Evolutionary conservation across 2,113 vertebrate genomes (phyloP).

Genomic region (Gallinago media): DNA sequence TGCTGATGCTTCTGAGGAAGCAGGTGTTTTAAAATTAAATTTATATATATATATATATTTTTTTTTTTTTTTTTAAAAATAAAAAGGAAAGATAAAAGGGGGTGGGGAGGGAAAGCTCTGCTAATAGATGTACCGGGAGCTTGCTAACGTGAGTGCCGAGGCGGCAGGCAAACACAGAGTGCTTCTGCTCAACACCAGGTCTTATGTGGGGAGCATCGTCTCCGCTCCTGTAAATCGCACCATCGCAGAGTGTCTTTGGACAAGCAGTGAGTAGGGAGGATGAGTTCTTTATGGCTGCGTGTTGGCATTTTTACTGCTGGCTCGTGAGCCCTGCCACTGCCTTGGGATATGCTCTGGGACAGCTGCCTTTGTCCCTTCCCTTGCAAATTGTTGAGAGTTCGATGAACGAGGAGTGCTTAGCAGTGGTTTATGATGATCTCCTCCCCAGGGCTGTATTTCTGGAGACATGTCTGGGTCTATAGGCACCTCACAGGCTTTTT

Average conservation of each 20-base stretch:
- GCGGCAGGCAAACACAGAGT: rapidly evolving
- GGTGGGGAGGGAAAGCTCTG: neutral
- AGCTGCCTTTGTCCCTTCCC: neutral
- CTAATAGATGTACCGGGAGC: neutral
- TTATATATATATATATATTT: too few species aligned
- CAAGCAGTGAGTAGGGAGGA: neutral
- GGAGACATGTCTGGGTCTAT: neutral
- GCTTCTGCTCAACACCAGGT: neutral
- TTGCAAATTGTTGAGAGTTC: neutral
- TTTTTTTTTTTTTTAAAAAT: too few species aligned
- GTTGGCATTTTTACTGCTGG: neutral
- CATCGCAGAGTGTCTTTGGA: neutral
- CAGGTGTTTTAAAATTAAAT: neutral
- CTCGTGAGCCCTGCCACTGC: rapidly evolving
- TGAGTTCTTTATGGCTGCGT: rapidly evolving
- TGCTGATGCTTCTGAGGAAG: neutral
- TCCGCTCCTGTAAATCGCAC: neutral
- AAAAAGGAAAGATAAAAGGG: neutral
- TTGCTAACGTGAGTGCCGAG: rapidly evolving
- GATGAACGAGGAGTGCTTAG: rapidly evolving
- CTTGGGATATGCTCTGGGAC: neutral
- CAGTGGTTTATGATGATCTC: neutral
- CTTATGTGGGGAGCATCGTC: rapidly evolving
- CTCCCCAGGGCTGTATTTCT: neutral
- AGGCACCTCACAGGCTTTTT: neutral